Base-by-base conservation (phyloP, 2,888 invertebrate species). In the Brachylomia viminalis region DNA sequence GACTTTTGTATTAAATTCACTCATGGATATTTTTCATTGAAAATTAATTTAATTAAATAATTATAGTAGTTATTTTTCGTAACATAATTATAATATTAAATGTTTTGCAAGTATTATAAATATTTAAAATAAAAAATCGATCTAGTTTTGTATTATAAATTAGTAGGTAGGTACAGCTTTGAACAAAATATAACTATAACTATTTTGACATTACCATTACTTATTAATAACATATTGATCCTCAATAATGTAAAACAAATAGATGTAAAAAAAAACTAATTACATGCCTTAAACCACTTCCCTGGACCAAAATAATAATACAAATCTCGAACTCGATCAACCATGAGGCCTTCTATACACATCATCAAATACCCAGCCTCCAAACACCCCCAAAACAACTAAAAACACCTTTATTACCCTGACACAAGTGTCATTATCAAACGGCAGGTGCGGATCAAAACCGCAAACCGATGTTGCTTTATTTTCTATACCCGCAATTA, bases 401-500 rank as follows among this genome's bases (percentile, higher is more conserved):
- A 75, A 86, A 80, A 83, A 76, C 74, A 75, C 87, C 87, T 88
- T 89, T 91, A 80, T 30, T 0, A 6, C 11, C 17, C 45, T 1
- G 8, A 0, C 0, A 71, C 91, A 95, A 91, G 87, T 88, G 82
- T 73, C 75, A 92, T 80, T 90, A 81, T 91, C n/a, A 58, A 80
- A 84, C 62, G 75, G 49, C 71, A 61, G 68, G 15, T 76, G 62
- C 52, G 66, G 61, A 69, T 72, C 76, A 67, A 84, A 89, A 90
- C 91, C 82, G 92, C 91, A 94, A 91, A 89, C 75, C 82, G 84
- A 84, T 76, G 90, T 93, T 91, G 94, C 90, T 90, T 91, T 92
- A 91, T 93, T 92, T 94, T 95, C 93, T 95, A 93, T 94, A 93
- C 94, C 92, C 93, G 94, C 95, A 96, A 95, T 96, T 95, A 96